These are phyloP conservation scores for Mesocricetus auratus DNA, from an alignment of 2,113 vertebrate genomes.

Conservation along the genomic window DNA sequence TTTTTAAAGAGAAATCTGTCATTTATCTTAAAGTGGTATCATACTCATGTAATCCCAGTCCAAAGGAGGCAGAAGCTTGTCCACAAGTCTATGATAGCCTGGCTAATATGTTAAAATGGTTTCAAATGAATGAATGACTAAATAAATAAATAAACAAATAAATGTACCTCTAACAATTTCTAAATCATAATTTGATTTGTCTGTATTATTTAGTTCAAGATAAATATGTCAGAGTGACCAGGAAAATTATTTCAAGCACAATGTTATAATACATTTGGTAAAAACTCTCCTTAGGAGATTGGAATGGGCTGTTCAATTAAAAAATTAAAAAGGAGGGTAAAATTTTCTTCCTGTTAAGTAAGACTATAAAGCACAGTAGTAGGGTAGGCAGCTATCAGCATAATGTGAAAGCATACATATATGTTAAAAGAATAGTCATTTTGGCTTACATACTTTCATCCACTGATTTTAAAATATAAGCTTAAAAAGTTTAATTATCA, in stretches of 20 bases:
- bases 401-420: not conserved
- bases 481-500: conserved; percentile 28
- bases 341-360: conserved; percentile 22
- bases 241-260: conserved; percentile 53
- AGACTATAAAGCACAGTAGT: conserved; percentile 1
- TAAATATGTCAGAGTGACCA: not conserved
- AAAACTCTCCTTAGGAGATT: not conserved
- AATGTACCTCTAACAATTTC: not conserved
- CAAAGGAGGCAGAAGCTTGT: not conserved
- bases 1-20: not conserved
- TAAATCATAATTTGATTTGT: conserved; percentile 46
- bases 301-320: not conserved
- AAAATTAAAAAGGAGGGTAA: not conserved
- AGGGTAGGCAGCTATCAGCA: not conserved
- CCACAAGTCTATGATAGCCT: not conserved
- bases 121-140: not conserved
- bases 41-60: too few relatives aligned
- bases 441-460: conserved; percentile 1
- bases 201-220: not conserved
- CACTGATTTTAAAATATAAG: conserved; percentile 39
- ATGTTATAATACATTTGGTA: not conserved
- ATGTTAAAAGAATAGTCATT: conserved; percentile 7
- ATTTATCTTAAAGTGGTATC: not conserved
- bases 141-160: not conserved
- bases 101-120: not conserved